These are phyloP conservation scores for Trigoniulus corallinus DNA, from an alignment of 1,140 invertebrate genomes.

Conservation along the genomic window DNA sequence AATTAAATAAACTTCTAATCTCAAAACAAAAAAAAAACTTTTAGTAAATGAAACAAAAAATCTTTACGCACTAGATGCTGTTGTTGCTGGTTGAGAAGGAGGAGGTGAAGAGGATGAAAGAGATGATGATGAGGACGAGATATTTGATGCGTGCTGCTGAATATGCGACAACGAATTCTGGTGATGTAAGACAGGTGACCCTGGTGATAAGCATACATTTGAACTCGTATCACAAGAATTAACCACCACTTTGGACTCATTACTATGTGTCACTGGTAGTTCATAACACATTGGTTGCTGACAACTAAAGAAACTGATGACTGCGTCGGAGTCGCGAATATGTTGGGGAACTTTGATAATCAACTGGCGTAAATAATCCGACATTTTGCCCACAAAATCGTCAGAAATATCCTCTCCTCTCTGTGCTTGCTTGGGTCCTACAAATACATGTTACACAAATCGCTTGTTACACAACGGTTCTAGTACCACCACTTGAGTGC, in stretches of 20 bases:
- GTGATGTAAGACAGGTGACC: background rate
- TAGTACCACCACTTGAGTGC: no score
- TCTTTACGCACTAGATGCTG: no score
- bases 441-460: no score
- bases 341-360: background rate
- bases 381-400: background rate
- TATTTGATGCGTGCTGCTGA: background rate
- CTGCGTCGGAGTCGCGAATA: background rate
- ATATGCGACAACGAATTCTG: background rate
- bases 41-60: no score
- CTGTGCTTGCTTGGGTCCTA: background rate
- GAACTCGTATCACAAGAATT: background rate
- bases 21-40: no score
- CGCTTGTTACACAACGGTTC: no score
- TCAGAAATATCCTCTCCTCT: background rate
- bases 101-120: background rate
- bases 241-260: no score
- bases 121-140: background rate
- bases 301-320: background rate
- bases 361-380: background rate
- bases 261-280: no score
- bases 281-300: background rate
- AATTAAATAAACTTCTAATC: no score
- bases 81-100: no score
- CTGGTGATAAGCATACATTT: background rate